Evolutionary conservation across 2,888 invertebrate genomes (phyloP), one percentile per base, ranked within the genome.

Genomic region (Pyrrhia umbra): DNA sequence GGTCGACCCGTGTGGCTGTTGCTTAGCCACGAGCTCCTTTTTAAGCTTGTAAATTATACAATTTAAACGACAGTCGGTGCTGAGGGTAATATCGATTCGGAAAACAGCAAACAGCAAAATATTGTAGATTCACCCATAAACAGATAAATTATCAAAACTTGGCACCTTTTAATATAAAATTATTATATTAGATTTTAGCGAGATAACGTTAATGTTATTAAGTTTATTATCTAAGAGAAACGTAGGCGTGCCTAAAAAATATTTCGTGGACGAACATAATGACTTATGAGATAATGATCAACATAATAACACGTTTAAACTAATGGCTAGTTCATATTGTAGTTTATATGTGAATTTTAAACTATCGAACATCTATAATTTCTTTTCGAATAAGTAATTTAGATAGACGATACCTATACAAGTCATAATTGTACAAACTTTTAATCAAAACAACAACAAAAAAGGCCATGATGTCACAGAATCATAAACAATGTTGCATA

Each of bases 231-330:
- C 72, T 67, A 68, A 72, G 50, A 68, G 30, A 50, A 58, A 65
- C 56, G 85, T 79, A 85, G 93, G 93, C 92, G 93, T 88, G 82
- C 66, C 87, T 80, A 81, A 85, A 85, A 86, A 89, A 90, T 88
- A 90, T 88, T 86, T 87, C 88, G 87, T 90, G 88, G 86, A 83
- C 80, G 84, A 84, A 85, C 79, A 84, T 91, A 90, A 92, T 89
- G 90, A 89, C 83, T 86, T 88, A 86, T 81, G n/a, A 82, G 92
- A 93, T 93, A 88, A 88, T 85, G 80, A 92, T 93, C 92, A 81
- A 70, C 69, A 75, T 90, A 90, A 90, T 88, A 85, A 88, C 79
- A 88, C 82, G 85, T 80, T 85, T 78, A 63, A 69, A 80, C 72
- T 81, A 85, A 88, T 87, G 70, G 82, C 74, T 81, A 84, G 82